Base-by-base conservation (phyloP, 2,113 vertebrate species). In the Thermophis baileyi region DNA sequence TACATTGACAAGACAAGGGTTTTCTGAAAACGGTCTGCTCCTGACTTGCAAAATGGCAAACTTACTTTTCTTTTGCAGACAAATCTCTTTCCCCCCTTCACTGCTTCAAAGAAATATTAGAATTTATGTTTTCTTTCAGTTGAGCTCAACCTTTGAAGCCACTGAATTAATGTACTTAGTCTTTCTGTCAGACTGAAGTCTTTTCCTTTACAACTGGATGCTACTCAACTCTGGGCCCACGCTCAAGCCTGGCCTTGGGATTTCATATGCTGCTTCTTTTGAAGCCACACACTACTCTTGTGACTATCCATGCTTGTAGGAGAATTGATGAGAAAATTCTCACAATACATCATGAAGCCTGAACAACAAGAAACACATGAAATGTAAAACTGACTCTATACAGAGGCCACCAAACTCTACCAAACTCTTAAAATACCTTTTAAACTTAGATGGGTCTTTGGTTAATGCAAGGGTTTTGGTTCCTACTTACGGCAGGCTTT, bases 241-340 rank as follows among this genome's bases (percentile, higher is more conserved):
- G 87, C 90, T 94, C 88, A 53, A 1, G 4, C 47, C 85, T n/a
- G 24, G 10, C 91, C 92, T 92, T 92, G 92, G 47, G n/a, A 89
- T 92, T 94, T 94, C 86, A 93, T 7, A 46, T 69, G 25, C 51
- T 96, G 30, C 92, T 93, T 90, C 74, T 94, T 94, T 92, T 1
- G 0, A 53, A 46, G 55, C 14, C 1, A 0, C 1, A 1, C 49
- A 94, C 3, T 87, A 69, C 46, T 51, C 35, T 74, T 51, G 40
- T 40, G 35, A 87, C 57, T 8, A 12, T 87, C 60, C 35, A 35
- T 90, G 11, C 49, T 69, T 95, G 89, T 91, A 49, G 81, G 3
- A 7, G 49, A 50, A 49, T 94, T 86, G 93, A 1, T 90, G 91
- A 92, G 90, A 88, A 92, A 51, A 89, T 50, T 51, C 88, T 60